phyloP scores from a whole-genome alignment of 2,113 vertebrate genomes.

The Jacana jacana region DNA sequence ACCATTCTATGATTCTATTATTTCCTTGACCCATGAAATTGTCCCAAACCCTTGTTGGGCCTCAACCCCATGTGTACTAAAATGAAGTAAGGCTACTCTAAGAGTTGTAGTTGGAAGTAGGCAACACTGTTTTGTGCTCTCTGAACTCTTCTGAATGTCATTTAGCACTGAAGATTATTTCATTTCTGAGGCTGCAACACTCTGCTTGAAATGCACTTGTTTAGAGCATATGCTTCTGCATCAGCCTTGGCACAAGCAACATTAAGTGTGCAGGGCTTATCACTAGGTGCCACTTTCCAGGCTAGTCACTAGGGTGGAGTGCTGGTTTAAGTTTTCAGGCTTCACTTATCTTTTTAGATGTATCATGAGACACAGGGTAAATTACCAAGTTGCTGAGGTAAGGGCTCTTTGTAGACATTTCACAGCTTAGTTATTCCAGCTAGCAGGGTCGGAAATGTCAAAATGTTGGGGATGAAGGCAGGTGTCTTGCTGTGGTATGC shows the following conservation, averaged over 20 bases:
- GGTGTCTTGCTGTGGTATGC: not conserved
- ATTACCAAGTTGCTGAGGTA: not conserved
- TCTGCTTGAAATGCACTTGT: not conserved
- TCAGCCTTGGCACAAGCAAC: no score
- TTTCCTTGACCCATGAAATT: not conserved
- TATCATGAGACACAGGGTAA: not conserved
- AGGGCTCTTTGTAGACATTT: not conserved
- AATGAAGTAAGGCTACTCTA: not conserved
- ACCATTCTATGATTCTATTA: no score
- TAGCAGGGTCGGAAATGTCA: not conserved
- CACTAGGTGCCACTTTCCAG: accelerated
- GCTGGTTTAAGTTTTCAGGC: not conserved
- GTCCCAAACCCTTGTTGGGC: not conserved
- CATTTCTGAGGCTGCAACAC: not conserved
- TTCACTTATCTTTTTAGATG: not conserved
- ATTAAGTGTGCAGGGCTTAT: not conserved
- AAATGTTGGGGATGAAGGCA: not conserved
- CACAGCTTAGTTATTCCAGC: not conserved
- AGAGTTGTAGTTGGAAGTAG: not conserved
- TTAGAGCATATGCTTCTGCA: not conserved
- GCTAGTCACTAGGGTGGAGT: not conserved
- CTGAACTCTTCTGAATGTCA: not conserved
- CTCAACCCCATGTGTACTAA: not conserved
- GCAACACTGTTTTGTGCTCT: not conserved
- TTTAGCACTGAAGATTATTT: not conserved